Conservation (phyloP, 2,113 vertebrate genomes). For the Pavo muticus region DNA sequence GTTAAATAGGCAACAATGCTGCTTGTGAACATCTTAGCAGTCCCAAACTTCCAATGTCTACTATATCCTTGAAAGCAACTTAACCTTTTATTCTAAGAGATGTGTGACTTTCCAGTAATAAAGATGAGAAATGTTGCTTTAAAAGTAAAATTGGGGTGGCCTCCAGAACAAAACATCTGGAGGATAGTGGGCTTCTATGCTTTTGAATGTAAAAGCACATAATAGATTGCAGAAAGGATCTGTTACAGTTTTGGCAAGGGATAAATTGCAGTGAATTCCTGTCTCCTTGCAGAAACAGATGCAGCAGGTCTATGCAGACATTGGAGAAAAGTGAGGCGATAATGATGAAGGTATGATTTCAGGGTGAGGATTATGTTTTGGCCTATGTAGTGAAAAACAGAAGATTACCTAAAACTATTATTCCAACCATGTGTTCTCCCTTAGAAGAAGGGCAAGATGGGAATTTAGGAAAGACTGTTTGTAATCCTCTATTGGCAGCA, state of each 20-base stretch:
- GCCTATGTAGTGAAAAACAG: not conserved
- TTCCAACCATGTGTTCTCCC: conserved; percentile 1
- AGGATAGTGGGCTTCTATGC: not conserved
- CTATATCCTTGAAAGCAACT: not conserved
- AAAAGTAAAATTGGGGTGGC: not conserved
- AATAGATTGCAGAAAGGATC: not conserved
- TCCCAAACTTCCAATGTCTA: not conserved
- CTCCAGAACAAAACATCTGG: not conserved
- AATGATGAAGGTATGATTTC: not conserved
- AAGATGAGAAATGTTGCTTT: not conserved
- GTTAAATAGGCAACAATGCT: not conserved
- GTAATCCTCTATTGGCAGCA: conserved; percentile 58
- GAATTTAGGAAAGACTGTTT: not conserved
- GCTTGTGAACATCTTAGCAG: not conserved
- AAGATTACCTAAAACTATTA: not conserved
- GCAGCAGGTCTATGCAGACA: not conserved
- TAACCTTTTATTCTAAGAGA: not conserved
- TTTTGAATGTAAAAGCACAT: not conserved
- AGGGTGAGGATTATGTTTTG: not conserved
- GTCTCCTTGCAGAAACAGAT: not conserved
- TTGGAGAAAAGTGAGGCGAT: not conserved
- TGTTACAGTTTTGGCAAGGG: not conserved
- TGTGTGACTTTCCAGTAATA: not conserved
- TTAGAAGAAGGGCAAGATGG: conserved; percentile 2
- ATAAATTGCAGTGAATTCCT: not conserved